Evolutionary conservation across 2,888 invertebrate species (phyloP), one percentile per base, ranked within the genome.

Genomic region (Trichacis sp.): DNA sequence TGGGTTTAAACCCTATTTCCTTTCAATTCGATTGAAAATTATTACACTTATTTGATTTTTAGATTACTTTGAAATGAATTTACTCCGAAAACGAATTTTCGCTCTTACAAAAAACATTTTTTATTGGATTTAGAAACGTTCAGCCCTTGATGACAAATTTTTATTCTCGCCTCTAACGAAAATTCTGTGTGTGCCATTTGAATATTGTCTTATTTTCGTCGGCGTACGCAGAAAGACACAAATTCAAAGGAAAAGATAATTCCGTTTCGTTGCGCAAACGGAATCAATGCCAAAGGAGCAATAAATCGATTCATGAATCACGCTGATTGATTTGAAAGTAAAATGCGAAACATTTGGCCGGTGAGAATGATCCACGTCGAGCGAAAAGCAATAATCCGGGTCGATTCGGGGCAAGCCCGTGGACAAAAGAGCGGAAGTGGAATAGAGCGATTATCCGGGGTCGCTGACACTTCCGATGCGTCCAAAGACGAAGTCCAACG

Each of bases 381-480:
- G 74, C 72, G 70, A 71, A 72, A 53, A 65, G 67, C 51, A 65
- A 73, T 74, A 64, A 71, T 40, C 40, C 15, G 4, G 40, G 40
- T 40, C 40, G 40, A 40, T 40, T 40, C 40, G 40, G 40, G 8
- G n/a, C n/a, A 9, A 33, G n/a, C 33, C n/a, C 40, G 40, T 64
- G 57, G 48, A 70, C 68, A 74, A 75, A 75, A 70, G 69, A 68
- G 69, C 77, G 78, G 78, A 79, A 77, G 73, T 70, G 68, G 73
- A 60, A 61, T 66, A 24, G 70, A 65, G 57, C 66, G 67, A 69
- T 73, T 78, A 76, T 57, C 30, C 19, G 70, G 70, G 79, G 77
- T 79, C 79, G 75, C 70, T 77, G 78, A 79, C 79, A 75, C 74
- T 75, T 73, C 73, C 68, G 72, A 72, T 74, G 68, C 15, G 15